Evolutionary conservation across 1,140 invertebrate species (phyloP).

Genomic region (Mactra quadrangularis): DNA sequence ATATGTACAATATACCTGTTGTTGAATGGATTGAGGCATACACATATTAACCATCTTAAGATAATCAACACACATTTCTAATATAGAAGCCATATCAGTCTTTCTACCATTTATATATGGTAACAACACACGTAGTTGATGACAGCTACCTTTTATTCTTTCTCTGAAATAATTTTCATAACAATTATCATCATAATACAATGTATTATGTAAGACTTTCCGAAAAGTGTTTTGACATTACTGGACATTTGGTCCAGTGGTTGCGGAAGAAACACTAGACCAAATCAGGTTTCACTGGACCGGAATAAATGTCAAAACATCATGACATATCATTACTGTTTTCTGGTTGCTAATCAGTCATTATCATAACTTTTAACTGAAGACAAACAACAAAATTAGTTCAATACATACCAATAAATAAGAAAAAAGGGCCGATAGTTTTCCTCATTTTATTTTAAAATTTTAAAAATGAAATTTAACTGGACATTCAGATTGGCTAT

Average conservation of each 20-base stretch:
- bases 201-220: too few species aligned
- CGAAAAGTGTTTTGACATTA: too few species aligned
- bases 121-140: slow-evolving; percentile 77
- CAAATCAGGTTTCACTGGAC: too few species aligned
- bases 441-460: background rate
- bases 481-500: too few species aligned
- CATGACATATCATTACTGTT: background rate
- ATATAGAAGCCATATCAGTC: slow-evolving; percentile 80
- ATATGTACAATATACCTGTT: slow-evolving; percentile 74
- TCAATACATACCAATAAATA: too few species aligned
- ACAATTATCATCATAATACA: background rate
- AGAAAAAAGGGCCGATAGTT: too few species aligned
- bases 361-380: too few species aligned
- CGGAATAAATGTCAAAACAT: background rate
- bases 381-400: too few species aligned
- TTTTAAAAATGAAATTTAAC: too few species aligned
- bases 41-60: slow-evolving; percentile 76
- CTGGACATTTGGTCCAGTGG: too few species aligned
- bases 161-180: slow-evolving; percentile 69
- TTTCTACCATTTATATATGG: slow-evolving; percentile 79
- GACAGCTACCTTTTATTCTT: slow-evolving; percentile 80
- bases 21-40: slow-evolving; percentile 76
- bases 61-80: slow-evolving; percentile 80
- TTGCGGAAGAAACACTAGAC: too few species aligned
- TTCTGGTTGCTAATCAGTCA: too few species aligned